Evolutionary conservation across 2,113 vertebrate species (phyloP), one percentile per base, ranked within the genome.

Genomic region (Dipodomys merriami): DNA sequence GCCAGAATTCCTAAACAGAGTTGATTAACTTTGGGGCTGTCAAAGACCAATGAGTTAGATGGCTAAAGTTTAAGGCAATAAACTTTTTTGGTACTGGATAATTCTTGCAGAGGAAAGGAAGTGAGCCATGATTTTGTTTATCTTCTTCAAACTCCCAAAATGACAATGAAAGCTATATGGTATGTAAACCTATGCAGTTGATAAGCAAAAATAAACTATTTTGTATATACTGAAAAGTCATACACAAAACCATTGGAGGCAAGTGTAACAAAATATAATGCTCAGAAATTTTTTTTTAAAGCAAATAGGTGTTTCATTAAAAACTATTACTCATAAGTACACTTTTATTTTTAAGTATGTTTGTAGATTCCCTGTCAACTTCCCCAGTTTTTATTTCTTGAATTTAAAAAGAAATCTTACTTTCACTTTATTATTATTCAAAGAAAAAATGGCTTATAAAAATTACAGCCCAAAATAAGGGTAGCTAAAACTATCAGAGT

Each of bases 401-500:
- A 91, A 68, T 49, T 92, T 81, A 89, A 73, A 53, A 73, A 81
- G 78, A 23, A 80, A 68, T 81, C 13, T 78, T 76, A 73, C n/a
- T 78, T 73, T 85, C 88, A 72, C 4, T 16, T 73, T 76, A 29
- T 23, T 83, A 62, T 80, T 88, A 90, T 90, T 64, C 27, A 68
- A 95, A 71, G 78, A 77, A 90, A 91, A 53, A 12, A 76, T 83
- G 76, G 5, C 60, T 95, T 94, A 29, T 29, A 39, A 64, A 35
- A 86, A 83, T 23, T 74, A 22, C 49, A 15, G 93, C 81, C 96
- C 78, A 60, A 39, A 79, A 33, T 60, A 81, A 79, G 18, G 27
- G 67, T 79, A 46, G 12, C 76, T 71, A 90, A 90, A 95, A 83
- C 7, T 87, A 64, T 80, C 44, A 86, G 72, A 92, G 91, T 86